These are phyloP conservation scores for Saturnia japonica DNA, from an alignment of 2,888 invertebrate species.

Conservation along the genomic window DNA sequence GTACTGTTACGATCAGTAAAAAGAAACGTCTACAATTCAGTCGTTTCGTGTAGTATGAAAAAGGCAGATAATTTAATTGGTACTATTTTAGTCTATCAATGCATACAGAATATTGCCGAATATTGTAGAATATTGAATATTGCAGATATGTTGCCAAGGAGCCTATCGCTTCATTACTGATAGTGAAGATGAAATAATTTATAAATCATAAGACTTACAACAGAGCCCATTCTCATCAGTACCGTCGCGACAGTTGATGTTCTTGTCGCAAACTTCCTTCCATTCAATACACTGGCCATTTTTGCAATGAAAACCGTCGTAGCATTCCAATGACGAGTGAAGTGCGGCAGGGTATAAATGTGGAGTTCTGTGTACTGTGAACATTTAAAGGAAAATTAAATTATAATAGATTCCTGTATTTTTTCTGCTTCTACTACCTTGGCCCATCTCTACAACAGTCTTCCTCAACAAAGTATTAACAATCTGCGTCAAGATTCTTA, in stretches of 20 bases:
- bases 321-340: constrained; percentile 42
- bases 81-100: too few relatives aligned
- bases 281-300: constrained; percentile 85
- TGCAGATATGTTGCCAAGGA: too few relatives aligned
- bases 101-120: too few relatives aligned
- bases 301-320: constrained; percentile 51
- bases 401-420: not conserved
- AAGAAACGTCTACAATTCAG: too few relatives aligned
- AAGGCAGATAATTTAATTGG: too few relatives aligned
- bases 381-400: not conserved
- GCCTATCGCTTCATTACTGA: too few relatives aligned
- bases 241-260: constrained; percentile 84
- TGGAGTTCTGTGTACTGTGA: constrained; percentile 56
- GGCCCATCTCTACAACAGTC: too few relatives aligned
- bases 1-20: not conserved
- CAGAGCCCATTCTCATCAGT: constrained; percentile 87
- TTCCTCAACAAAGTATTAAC: too few relatives aligned
- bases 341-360: constrained; percentile 35
- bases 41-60: too few relatives aligned
- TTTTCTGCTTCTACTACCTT: not conserved
- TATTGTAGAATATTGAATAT: too few relatives aligned
- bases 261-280: constrained; percentile 83
- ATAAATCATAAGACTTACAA: constrained; percentile 46
- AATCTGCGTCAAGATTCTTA: too few relatives aligned
- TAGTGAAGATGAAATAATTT: not conserved